Evolutionary conservation across 2,888 invertebrate genomes (phyloP), one percentile per base, ranked within the genome.

Genomic region (Phortica magna): DNA sequence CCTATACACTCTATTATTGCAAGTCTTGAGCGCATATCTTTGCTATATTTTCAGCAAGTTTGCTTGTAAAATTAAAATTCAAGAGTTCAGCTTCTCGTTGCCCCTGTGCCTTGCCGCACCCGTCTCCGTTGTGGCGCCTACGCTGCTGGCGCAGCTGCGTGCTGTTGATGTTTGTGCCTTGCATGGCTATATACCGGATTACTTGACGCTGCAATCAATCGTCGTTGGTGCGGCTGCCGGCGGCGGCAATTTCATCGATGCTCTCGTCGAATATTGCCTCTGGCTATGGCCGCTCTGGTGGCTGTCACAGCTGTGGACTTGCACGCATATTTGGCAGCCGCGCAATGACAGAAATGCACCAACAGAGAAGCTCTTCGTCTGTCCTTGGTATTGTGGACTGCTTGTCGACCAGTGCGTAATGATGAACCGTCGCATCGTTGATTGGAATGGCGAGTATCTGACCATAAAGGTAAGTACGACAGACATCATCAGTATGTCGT

Each of bases 41-140:
- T 94, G 94, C 82, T 96, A 94, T 86, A 93, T 93, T 22, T 94
- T 94, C 79, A 94, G 95, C 5, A 98, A 97, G 92, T 96, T 97
- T 83, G 95, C 97, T 0, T 97, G 97, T 92, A 96, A 96, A 93
- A 96, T 97, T 80, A 94, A 96, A 90, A 97, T 98, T 89, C 98
- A 98, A 91, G 94, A 95, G 74, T 95, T 97, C 90, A 96, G 97
- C 83, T 98, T 96, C 85, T 96, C 98, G 0, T 94, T 98, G 79
- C 97, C 98, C 0, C 92, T 98, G 59, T 95, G 94, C 84, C 92
- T 98, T 12, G 94, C 95, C 0, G 95, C 96, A 0, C 98, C 98
- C 0, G 93, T 95, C 0, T 93, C 96, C 2, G 93, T 97, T 1
- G 94, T 94, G 19, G 89, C 94, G n/a, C 93, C 96, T 53, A 94